Evolutionary conservation across 2,797 vertebrate species (phyloP).

Genomic region (Sciaenops ocellatus): DNA sequence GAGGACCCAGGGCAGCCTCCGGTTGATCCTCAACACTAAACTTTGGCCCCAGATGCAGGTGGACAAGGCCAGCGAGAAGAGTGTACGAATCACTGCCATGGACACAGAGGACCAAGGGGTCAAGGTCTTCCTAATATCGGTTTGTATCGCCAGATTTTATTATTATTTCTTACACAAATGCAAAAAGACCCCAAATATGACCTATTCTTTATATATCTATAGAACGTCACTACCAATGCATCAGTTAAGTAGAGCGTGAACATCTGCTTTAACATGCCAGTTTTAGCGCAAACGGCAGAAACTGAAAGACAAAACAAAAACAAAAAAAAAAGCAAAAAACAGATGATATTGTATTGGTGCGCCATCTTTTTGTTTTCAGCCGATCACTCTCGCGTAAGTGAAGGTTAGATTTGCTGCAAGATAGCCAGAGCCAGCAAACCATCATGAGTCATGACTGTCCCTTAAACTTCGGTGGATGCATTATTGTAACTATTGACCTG

Average conservation of each 20-base stretch:
- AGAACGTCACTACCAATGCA: not conserved
- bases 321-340: too few relatives aligned
- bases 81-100: slow-evolving; percentile 97
- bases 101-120: slow-evolving; percentile 99
- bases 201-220: not conserved
- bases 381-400: not conserved
- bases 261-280: not conserved
- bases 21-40: slow-evolving; percentile 98
- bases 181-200: not conserved
- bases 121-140: slow-evolving; percentile 99
- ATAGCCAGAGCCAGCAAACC: not conserved
- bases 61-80: slow-evolving; percentile 99
- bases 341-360: too few relatives aligned
- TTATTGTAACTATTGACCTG: not conserved
- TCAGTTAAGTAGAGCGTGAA: not conserved
- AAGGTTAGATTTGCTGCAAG: not conserved
- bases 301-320: not conserved
- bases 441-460: not conserved
- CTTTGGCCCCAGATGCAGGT: slow-evolving; percentile 99
- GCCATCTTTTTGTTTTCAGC: not conserved
- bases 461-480: not conserved
- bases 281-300: not conserved
- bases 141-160: slow-evolving; percentile 72
- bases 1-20: slow-evolving; percentile 98
- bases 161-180: not conserved